These are phyloP conservation scores for Myiotriccus ornatus DNA, from an alignment of 2,797 vertebrate genomes.

Conservation along the genomic window DNA sequence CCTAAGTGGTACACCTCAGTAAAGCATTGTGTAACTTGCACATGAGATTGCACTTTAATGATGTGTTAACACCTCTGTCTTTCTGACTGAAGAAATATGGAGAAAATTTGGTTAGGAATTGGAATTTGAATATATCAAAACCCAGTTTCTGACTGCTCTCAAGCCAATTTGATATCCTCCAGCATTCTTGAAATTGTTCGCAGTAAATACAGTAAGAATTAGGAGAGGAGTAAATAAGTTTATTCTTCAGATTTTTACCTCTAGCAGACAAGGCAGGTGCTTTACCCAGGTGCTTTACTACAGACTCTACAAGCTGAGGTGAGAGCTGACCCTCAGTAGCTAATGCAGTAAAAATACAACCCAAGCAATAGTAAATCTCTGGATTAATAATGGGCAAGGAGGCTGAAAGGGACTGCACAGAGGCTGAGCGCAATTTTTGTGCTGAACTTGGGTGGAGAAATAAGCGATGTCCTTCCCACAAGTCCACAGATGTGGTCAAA, in stretches of 20 bases:
- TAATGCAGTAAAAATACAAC: slow-evolving; percentile 27
- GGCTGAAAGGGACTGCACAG: neutral
- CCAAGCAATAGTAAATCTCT: slow-evolving; percentile 14
- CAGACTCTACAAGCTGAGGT: neutral
- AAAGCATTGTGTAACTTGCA: neutral
- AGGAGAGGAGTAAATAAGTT: neutral
- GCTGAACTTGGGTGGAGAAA: neutral
- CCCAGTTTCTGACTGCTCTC: neutral
- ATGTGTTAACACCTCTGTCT: neutral
- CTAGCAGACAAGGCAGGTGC: neutral
- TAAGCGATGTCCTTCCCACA: neutral
- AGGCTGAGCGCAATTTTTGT: neutral
- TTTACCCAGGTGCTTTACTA: neutral
- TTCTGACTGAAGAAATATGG: neutral
- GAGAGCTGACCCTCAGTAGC: neutral
- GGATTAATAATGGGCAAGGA: slow-evolving; percentile 26
- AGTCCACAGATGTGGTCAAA: neutral
- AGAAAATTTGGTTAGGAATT: neutral
- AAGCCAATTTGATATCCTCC: neutral
- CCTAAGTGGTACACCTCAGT: neutral
- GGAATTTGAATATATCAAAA: neutral
- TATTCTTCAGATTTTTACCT: neutral
- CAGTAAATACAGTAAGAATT: neutral
- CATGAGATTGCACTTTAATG: neutral
- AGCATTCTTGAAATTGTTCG: neutral